These are phyloP conservation scores for Apocheima hispidaria DNA, from an alignment of 2,888 invertebrate species.

Conservation along the genomic window DNA sequence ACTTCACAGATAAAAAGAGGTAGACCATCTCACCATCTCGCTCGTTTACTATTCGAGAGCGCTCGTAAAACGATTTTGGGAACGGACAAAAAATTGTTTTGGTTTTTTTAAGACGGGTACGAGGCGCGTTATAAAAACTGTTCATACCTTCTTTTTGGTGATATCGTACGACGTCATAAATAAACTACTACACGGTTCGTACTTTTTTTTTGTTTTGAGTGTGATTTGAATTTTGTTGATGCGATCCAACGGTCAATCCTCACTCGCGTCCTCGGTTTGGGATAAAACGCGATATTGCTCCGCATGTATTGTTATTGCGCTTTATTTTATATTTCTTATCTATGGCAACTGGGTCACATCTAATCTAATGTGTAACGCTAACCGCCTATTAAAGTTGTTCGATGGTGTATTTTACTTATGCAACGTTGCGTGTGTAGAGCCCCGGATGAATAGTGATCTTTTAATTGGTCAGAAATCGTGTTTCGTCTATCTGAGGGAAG, in stretches of 20 bases:
- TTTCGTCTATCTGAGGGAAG: conserved; percentile 79
- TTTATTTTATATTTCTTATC: conserved; percentile 71
- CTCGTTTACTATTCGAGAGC: conserved; percentile 78
- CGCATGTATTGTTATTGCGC: conserved; percentile 58
- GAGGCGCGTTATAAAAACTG: conserved; percentile 56
- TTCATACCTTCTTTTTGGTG: conserved; percentile 69
- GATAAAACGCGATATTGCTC: conserved; percentile 46
- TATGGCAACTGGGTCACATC: conserved; percentile 67
- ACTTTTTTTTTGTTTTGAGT: conserved; percentile 61
- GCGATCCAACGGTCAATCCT: conserved; percentile 67
- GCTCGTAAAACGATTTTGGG: conserved; percentile 82
- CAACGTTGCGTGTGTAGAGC: conserved; percentile 26
- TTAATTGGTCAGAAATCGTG: conserved; percentile 81
- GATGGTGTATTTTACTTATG: conserved; percentile 17
- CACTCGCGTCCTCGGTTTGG: conserved; percentile 44
- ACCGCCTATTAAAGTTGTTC: conserved; percentile 35
- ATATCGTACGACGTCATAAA: conserved; percentile 77
- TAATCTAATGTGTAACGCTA: conserved; percentile 69
- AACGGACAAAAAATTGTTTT: conserved; percentile 81
- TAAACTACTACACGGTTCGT: conserved; percentile 71
- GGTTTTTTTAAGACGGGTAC: conserved; percentile 74
- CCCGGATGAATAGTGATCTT: conserved; percentile 65
- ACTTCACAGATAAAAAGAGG: conserved; percentile 59
- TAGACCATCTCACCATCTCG: conserved; percentile 51
- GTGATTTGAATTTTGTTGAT: conserved; percentile 71